Conservation (phyloP, 2,888 invertebrate genomes). For the Teleogryllus oceanicus region DNA sequence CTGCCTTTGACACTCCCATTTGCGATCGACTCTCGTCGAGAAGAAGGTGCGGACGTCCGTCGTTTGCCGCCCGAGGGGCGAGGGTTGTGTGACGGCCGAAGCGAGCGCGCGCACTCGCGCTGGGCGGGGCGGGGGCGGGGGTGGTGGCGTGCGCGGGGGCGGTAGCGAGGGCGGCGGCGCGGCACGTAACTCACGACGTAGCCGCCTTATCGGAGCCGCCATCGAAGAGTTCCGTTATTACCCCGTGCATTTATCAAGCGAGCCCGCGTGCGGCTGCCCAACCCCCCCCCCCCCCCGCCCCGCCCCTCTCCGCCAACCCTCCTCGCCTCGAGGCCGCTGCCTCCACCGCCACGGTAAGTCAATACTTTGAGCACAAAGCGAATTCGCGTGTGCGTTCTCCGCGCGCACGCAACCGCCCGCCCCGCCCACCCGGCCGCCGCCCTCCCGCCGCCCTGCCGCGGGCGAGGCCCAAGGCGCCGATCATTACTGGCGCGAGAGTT, state of each 20-base stretch:
- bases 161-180: neutral
- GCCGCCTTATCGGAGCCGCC: neutral
- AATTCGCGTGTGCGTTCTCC: neutral
- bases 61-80: no score
- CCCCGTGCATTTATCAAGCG: constrained; percentile 1
- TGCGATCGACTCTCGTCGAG: no score
- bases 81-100: no score
- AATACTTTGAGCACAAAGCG: constrained; percentile 1
- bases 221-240: constrained; percentile 18
- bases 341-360: neutral
- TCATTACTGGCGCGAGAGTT: neutral
- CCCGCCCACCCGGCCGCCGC: neutral
- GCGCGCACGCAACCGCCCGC: neutral
- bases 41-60: no score
- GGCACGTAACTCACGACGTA: constrained; percentile 10
- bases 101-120: no score
- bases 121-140: no score
- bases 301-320: neutral
- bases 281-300: neutral
- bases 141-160: neutral
- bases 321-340: neutral
- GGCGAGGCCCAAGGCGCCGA: neutral
- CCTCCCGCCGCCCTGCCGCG: neutral
- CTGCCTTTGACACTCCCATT: no score
- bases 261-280: neutral